Evolutionary conservation across 1,140 invertebrate species (phyloP).

Genomic region (Lamellibrachia luymesi): DNA sequence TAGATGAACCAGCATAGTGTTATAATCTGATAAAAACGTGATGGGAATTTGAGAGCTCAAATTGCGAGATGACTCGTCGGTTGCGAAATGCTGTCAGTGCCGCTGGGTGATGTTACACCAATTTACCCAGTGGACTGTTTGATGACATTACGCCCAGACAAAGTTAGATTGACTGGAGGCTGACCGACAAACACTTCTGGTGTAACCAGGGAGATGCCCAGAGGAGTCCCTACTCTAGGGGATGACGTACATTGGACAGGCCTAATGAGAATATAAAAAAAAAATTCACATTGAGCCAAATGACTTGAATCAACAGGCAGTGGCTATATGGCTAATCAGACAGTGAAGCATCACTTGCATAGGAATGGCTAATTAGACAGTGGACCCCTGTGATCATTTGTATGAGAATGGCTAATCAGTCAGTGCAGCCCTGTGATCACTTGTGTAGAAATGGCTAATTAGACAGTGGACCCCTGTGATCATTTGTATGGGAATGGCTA

Average conservation of each 20-base stretch:
- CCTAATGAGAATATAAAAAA: background rate
- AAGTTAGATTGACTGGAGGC: background rate
- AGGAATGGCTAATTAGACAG: background rate
- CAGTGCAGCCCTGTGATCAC: background rate
- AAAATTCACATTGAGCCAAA: background rate
- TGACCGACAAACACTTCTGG: background rate
- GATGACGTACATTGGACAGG: background rate
- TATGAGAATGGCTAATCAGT: background rate
- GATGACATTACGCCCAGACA: background rate
- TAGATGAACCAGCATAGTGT: background rate
- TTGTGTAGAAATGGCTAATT: background rate
- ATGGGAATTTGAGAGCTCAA: background rate
- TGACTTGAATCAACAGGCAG: background rate
- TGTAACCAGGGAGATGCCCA: background rate
- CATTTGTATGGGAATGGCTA: background rate
- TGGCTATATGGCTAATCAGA: background rate
- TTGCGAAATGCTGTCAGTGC: background rate
- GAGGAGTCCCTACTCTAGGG: background rate
- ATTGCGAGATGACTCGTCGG: background rate
- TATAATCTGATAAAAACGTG: background rate
- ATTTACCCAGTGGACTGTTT: background rate
- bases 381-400: background rate
- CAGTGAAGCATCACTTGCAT: background rate
- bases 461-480: background rate
- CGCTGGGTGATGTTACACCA: background rate